Evolutionary conservation across 2,888 invertebrate species (phyloP), one percentile per base, ranked within the genome.

Genomic region (Unio delphinus): DNA sequence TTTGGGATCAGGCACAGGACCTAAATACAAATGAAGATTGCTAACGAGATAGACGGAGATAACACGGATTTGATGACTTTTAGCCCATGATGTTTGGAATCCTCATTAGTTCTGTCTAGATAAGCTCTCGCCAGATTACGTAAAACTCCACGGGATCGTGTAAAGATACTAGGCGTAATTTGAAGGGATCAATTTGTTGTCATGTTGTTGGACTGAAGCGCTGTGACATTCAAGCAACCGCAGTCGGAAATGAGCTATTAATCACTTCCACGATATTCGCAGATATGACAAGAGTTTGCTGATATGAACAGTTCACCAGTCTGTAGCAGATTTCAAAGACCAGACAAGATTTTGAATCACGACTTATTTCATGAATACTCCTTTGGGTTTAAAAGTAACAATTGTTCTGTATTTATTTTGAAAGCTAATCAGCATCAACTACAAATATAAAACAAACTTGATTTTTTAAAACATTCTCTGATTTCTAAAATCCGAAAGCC

Each of bases 161-260:
- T 59, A 58, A 45, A 68, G 68, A 64, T 54, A 55, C 63, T 57
- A 56, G 65, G 61, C 55, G 58, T 64, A 64, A 59, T 60, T 69
- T 28, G 55, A 62, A 34, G 8, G 45, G 63, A 63, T 68, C 68
- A 68, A 68, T 68, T 68, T 63, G 68, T 63, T 63, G 68, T 68
- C 64, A 55, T 64, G 60, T 15, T 30, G 34, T 64, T 34, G 30
- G 55, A 28, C 28, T 61, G 61, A 61, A 26, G 30, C 61, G 62
- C 17, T 62, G 20, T 20, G 23, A 28, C 30, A 62, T 23, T 45
- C 26, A 34, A 54, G 45, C 30, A 62, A 62, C 54, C 55, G 3
- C 64, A 56, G 30, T 67, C 65, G 72, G 72, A 72, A 72, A 65
- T 72, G 68, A 17, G 30, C 66, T 65, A 68, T 72, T 66, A 72